Percentiles rank a stretch among this genome's conserved stretches.
Conservation (phyloP, 1,140 invertebrate species). For the Tetraneura akinire region DNA sequence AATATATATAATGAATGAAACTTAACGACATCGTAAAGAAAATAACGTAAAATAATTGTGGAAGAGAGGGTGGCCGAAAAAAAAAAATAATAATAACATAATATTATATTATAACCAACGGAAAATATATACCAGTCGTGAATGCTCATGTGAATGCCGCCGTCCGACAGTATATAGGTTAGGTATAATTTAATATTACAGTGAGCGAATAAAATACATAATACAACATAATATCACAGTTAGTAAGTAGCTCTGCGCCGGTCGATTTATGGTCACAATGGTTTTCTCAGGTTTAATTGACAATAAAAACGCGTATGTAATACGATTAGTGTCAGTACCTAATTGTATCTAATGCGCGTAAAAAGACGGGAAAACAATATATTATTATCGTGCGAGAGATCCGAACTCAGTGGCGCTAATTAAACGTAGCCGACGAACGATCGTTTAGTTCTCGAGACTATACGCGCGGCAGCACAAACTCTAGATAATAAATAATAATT, state of each 20-base stretch:
- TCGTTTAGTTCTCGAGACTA: too few relatives aligned
- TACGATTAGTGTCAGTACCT: too few relatives aligned
- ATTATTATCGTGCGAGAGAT: too few relatives aligned
- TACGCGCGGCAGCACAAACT: too few relatives aligned
- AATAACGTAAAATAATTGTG: background rate
- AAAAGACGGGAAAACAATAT: too few relatives aligned
- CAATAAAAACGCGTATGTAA: background rate
- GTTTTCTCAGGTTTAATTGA: constrained; percentile 30
- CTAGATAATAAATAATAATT: too few relatives aligned
- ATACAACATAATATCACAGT: too few relatives aligned
- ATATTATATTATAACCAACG: background rate
- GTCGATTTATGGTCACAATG: background rate
- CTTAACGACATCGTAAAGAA: background rate
- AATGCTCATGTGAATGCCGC: background rate
- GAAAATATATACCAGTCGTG: background rate
- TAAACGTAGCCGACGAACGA: too few relatives aligned
- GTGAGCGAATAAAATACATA: background rate
- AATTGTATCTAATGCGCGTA: too few relatives aligned
- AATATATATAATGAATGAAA: constrained; percentile 7
- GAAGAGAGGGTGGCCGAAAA: background rate
- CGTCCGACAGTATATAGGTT: background rate
- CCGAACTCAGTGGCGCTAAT: too few relatives aligned
- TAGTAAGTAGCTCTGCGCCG: background rate
- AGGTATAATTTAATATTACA: background rate
- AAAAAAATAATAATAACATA: too few relatives aligned